Evolutionary conservation across 2,797 vertebrate genomes (phyloP), one percentile per base, ranked within the genome.

Genomic region (Siniperca undulata): DNA sequence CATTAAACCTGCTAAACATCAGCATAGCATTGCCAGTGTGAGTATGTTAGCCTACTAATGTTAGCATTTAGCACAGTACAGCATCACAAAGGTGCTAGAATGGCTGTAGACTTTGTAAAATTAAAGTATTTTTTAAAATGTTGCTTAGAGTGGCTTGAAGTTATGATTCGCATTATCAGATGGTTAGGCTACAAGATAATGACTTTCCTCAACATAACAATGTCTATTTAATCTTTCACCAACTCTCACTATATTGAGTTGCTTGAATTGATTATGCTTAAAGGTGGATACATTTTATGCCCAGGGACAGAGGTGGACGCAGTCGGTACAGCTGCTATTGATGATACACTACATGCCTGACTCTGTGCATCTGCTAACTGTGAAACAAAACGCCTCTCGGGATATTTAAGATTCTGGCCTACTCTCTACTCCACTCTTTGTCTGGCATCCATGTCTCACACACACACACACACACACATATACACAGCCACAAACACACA

Each of bases 391-490:
- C 0, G 68, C 86, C 84, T 87, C 87, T 77, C 17, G 5, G 84
- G 82, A 89, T 88, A 85, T 91, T 92, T 92, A 87, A 91, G 80
- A 92, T 92, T 90, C 88, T 81, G 80, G 60, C 59, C 72, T 73
- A 48, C 77, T 86, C 81, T 83, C 82, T 69, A 38, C 78, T 79
- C 66, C 60, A 24, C 74, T 70, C 74, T 74, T 65, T 82, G 81
- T 87, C 80, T 83, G 82, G 70, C 71, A 71, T 87, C 83, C 70
- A 64, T 88, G 84, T 78, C 85, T 77, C 85, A 64, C 44, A 74
- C 52, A 75, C 68, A 78, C n/a, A 67, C 72, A 77, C 65, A 73
- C 73, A 38, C 24, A 67, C 64, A 59, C 24, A 52, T 67, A 74
- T 40, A 56, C 56, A 53, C 74, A 17, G 4, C 22, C 44, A 73